A percentile compares a stretch with the other conserved stretches of the same genome.
These are phyloP conservation scores for Onchidella celtica DNA, from an alignment of 2,888 invertebrate genomes.

Conservation along the genomic window DNA sequence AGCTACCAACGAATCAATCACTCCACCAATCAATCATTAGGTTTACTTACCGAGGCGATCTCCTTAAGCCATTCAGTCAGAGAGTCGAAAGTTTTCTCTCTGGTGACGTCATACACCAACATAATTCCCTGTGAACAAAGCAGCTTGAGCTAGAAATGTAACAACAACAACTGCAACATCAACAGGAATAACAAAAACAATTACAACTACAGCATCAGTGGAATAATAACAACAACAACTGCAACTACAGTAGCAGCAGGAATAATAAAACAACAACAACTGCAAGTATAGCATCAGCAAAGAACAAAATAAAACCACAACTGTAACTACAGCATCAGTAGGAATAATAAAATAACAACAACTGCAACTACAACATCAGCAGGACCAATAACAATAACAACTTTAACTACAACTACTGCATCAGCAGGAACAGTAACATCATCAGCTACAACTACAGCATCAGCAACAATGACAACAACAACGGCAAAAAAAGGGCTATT, in stretches of 20 bases:
- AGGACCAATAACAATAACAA: background rate
- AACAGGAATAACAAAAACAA: too few species aligned
- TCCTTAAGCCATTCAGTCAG: background rate
- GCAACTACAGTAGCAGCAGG: too few species aligned
- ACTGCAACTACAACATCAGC: background rate
- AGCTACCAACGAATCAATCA: too few species aligned
- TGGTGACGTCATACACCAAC: background rate
- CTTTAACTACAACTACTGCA: background rate
- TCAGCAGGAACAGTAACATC: background rate
- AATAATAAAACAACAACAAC: too few species aligned
- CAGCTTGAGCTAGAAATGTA: too few species aligned
- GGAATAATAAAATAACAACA: background rate
- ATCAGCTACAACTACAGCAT: background rate
- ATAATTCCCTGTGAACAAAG: background rate
- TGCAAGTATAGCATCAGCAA: too few species aligned
- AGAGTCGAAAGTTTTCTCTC: background rate
- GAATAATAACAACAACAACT: too few species aligned
- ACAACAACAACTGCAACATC: too few species aligned
- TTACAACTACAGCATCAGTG: too few species aligned
- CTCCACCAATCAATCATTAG: too few species aligned
- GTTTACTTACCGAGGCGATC: background rate
- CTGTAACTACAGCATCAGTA: background rate
- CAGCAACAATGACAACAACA: background rate
- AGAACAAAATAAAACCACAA: too few species aligned
- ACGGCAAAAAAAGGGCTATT: background rate